Percentiles rank a stretch among this genome's conserved stretches.
Conservation (phyloP, 2,113 vertebrate genomes). For the Riparia riparia region DNA sequence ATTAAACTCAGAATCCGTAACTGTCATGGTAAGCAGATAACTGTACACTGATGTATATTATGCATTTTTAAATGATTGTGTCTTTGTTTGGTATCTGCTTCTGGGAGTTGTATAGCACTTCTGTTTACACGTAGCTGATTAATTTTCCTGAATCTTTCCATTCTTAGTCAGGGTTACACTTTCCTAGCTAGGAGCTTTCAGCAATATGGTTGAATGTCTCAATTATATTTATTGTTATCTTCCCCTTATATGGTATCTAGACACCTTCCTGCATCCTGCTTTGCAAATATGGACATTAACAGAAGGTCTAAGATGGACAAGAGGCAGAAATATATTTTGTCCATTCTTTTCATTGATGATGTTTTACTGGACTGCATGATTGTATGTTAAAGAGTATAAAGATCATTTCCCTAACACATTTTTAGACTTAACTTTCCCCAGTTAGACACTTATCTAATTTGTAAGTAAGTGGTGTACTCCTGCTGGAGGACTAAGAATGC, state of each 20-base stretch:
- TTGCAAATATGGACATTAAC: background rate
- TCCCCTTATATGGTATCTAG: background rate
- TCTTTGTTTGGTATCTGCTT: background rate
- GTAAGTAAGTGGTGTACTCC: background rate
- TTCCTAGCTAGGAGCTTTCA: background rate
- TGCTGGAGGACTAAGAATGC: background rate
- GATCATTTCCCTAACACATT: background rate
- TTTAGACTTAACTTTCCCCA: background rate
- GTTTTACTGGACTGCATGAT: background rate
- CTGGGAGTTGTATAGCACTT: background rate
- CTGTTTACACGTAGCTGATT: background rate
- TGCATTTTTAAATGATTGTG: background rate
- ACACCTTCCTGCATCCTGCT: background rate
- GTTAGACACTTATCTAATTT: background rate
- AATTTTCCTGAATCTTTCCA: background rate
- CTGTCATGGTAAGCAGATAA: constrained; percentile 25
- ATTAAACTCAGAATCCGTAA: constrained; percentile 36
- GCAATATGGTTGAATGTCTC: background rate
- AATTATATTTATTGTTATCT: background rate
- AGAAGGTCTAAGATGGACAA: background rate
- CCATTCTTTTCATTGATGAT: background rate
- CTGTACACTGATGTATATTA: background rate
- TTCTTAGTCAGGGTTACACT: background rate
- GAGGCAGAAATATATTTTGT: background rate
- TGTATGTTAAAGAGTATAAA: background rate